These are phyloP conservation scores for Aulostomus chinensis DNA, from an alignment of 2,797 vertebrate species.

Conservation along the genomic window DNA sequence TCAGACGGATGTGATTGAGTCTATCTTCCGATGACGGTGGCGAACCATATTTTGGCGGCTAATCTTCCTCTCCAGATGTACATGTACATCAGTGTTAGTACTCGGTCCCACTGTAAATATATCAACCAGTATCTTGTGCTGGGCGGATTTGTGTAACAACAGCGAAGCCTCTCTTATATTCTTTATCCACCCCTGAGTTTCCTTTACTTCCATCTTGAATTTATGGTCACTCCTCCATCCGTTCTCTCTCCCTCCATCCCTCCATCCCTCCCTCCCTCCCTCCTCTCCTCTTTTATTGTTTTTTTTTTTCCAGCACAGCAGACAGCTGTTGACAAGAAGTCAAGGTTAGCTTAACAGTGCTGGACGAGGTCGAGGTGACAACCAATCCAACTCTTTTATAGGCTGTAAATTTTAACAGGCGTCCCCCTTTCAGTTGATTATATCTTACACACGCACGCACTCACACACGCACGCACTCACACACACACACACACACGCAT, in stretches of 20 bases:
- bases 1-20: too few species aligned
- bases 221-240: constrained; percentile 33
- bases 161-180: not conserved
- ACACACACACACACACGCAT: not conserved
- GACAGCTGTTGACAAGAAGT: constrained; percentile 49
- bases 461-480: constrained; percentile 1
- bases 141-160: too few species aligned
- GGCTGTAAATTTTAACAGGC: constrained; percentile 49
- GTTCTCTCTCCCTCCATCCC: not conserved
- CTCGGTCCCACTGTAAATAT: too few species aligned
- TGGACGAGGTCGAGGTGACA: constrained; percentile 19
- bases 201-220: constrained; percentile 12
- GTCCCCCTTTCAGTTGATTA: constrained; percentile 35
- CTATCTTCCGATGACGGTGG: too few species aligned
- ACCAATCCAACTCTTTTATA: constrained; percentile 42
- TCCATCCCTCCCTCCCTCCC: not conserved
- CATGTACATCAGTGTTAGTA: too few species aligned
- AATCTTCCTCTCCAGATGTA: too few species aligned
- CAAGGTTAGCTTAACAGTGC: constrained; percentile 50
- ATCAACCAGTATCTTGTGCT: too few species aligned
- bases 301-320: not conserved
- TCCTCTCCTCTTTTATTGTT: not conserved
- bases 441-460: constrained; percentile 10
- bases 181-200: constrained; percentile 14
- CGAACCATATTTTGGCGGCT: too few species aligned